Percentiles rank a stretch among this genome's conserved stretches.
phyloP scores from a whole-genome alignment of 2,888 invertebrate genomes.

The Chrysopilus asiliformis region DNA sequence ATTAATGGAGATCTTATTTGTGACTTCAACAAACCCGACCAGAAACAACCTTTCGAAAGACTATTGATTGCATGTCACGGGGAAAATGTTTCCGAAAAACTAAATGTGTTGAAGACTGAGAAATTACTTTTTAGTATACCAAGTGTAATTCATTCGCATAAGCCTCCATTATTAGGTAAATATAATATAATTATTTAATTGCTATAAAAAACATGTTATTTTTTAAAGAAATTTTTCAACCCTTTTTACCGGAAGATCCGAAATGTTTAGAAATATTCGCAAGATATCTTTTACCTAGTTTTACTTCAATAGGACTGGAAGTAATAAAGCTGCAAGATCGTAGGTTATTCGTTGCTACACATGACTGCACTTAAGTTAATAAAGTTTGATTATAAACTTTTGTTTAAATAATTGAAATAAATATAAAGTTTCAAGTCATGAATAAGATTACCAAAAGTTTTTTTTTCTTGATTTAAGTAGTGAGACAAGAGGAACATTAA shows the following conservation, averaged over 20 bases:
- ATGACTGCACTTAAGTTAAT: too few relatives aligned
- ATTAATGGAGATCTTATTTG: conserved; percentile 52
- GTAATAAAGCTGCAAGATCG: conserved; percentile 67
- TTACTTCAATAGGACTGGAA: conserved; percentile 79
- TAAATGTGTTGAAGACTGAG: conserved; percentile 31
- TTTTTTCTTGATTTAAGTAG: too few relatives aligned
- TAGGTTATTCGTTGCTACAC: too few relatives aligned
- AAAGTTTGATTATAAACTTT: too few relatives aligned
- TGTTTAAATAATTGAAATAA: too few relatives aligned
- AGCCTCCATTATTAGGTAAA: conserved; percentile 70
- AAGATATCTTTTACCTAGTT: conserved; percentile 70
- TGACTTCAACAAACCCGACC: conserved; percentile 47
- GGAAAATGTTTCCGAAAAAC: not conserved
- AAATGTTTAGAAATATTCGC: conserved; percentile 82
- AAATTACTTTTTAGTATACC: conserved; percentile 70
- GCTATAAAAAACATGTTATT: conserved; percentile 1
- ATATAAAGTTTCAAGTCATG: too few relatives aligned
- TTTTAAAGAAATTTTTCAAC: conserved; percentile 47
- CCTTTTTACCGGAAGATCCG: conserved; percentile 43
- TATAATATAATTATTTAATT: conserved; percentile 7
- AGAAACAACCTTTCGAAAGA: conserved; percentile 83
- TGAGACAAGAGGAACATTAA: too few relatives aligned
- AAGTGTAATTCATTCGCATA: conserved; percentile 88
- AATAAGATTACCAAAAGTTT: too few relatives aligned
- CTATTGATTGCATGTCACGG: conserved; percentile 46